A percentile compares a stretch with the other conserved stretches of the same genome.
Conservation (phyloP, 1,140 invertebrate genomes). For the Hycleus phaleratus region DNA sequence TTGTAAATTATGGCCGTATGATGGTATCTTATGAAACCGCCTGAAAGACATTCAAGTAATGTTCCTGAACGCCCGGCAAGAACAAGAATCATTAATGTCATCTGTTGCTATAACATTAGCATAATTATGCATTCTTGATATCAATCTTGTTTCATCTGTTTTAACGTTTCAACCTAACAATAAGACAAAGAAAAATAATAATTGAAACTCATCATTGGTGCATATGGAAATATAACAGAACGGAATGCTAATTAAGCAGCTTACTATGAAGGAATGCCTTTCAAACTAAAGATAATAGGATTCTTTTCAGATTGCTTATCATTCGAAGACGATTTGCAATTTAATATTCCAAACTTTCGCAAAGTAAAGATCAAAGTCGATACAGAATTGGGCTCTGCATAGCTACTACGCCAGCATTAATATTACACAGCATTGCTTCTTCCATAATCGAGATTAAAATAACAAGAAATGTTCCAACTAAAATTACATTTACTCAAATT, state of each 20-base stretch:
- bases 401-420: no score
- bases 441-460: no score
- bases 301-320: conserved; percentile 16
- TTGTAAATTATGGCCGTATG: conserved; percentile 7
- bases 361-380: conserved; percentile 16
- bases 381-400: no score
- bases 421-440: no score
- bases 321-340: conserved; percentile 26
- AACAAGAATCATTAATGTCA: conserved; percentile 27
- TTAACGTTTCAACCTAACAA: conserved; percentile 1
- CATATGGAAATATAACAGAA: conserved; percentile 8
- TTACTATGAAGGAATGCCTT: conserved; percentile 20
- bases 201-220: conserved; percentile 22
- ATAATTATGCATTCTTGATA: conserved; percentile 25
- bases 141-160: conserved; percentile 5
- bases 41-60: conserved; percentile 18
- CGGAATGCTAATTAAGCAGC: conserved; percentile 31
- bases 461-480: no score
- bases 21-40: conserved; percentile 8
- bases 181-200: conserved; percentile 13
- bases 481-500: no score
- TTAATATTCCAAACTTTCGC: conserved; percentile 25
- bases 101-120: conserved; percentile 28
- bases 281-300: conserved; percentile 18
- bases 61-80: conserved; percentile 12